These are phyloP conservation scores for Ctenodactylus gundi DNA, from an alignment of 2,113 vertebrate genomes.

Conservation along the genomic window DNA sequence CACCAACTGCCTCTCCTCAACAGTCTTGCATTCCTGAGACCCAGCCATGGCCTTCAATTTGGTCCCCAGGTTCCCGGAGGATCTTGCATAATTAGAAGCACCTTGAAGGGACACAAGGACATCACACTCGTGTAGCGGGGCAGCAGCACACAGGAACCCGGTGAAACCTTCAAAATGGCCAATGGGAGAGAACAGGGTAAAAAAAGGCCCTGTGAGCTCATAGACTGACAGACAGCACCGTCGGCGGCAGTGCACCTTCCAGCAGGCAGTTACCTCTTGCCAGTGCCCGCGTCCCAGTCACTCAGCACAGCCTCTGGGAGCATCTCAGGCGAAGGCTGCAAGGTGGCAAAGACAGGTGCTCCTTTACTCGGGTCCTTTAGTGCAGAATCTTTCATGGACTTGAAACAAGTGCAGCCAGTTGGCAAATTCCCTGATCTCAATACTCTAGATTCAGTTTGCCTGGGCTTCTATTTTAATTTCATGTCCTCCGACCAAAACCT, in stretches of 20 bases:
- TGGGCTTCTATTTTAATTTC: not conserved
- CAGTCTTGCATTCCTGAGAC: not conserved
- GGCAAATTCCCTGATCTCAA: not conserved
- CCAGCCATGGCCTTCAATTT: not conserved
- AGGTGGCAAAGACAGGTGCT: fast-evolving
- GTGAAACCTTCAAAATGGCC: too few relatives aligned
- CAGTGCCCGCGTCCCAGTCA: fast-evolving
- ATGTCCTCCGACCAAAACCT: not conserved
- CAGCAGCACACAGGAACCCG: not conserved
- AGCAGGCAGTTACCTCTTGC: too few relatives aligned
- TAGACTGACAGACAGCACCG: not conserved
- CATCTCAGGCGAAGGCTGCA: fast-evolving
- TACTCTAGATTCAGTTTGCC: not conserved
- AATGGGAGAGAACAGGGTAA: not conserved
- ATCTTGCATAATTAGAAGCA: not conserved
- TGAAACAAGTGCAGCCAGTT: not conserved
- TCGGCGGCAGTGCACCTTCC: fast-evolving
- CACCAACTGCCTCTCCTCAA: not conserved
- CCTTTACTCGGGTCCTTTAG: too few relatives aligned
- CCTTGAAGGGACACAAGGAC: fast-evolving
- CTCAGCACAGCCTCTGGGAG: fast-evolving
- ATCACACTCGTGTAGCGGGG: fast-evolving
- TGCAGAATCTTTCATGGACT: not conserved
- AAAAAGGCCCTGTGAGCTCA: fast-evolving
- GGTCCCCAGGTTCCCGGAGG: not conserved